Evolutionary conservation across 2,113 vertebrate species (phyloP).

Genomic region (Notiomystis cincta): DNA sequence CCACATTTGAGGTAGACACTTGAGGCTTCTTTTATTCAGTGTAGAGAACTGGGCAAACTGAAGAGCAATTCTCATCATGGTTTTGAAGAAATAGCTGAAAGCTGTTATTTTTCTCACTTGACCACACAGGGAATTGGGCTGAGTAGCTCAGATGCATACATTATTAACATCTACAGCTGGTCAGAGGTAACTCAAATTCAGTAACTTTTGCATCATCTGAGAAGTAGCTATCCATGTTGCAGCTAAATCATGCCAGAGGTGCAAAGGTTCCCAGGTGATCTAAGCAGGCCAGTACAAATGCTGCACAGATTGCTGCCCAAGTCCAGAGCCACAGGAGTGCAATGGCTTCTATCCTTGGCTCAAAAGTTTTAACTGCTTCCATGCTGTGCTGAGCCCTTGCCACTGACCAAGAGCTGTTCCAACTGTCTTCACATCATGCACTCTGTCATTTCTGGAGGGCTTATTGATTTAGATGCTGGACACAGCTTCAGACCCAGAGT

Average conservation of each 20-base stretch:
- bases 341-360: background rate
- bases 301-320: background rate
- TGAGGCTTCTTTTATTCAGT: background rate
- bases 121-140: background rate
- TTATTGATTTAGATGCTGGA: background rate
- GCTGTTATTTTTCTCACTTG: background rate
- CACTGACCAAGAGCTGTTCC: background rate
- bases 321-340: background rate
- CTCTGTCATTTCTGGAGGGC: background rate
- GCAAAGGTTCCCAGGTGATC: background rate
- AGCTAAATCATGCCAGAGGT: background rate
- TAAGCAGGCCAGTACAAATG: background rate
- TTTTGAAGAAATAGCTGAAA: background rate
- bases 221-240: background rate
- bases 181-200: background rate
- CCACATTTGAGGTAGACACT: background rate
- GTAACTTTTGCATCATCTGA: background rate
- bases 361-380: background rate
- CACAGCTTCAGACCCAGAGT: background rate
- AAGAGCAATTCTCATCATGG: background rate
- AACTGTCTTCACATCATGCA: background rate
- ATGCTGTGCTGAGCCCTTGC: background rate
- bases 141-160: background rate
- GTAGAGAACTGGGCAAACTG: background rate
- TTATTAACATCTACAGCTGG: background rate